phyloP scores from a whole-genome alignment of 2,797 vertebrate genomes.

The Melanotaenia parkinsoni region DNA sequence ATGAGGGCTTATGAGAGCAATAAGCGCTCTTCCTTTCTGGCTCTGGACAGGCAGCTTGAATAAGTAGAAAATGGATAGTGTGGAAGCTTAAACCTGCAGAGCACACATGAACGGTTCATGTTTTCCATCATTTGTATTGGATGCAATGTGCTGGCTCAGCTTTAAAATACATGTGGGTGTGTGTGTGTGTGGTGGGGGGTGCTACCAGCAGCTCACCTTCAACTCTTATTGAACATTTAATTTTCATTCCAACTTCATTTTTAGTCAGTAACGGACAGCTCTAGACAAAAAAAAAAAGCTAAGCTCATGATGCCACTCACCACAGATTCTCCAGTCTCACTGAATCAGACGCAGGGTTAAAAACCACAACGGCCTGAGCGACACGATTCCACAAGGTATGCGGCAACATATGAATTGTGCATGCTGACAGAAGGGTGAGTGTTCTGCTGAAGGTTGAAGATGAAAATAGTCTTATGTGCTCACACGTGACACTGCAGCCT shows the following conservation, averaged over 20 bases:
- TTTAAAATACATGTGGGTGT: slow-evolving; percentile 1
- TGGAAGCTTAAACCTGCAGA: not conserved
- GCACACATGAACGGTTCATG: not conserved
- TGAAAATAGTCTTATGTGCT: slow-evolving; percentile 34
- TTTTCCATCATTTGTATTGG: slow-evolving; percentile 14
- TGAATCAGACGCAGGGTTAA: slow-evolving; percentile 30
- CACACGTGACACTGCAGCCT: not conserved
- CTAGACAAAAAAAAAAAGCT: not conserved
- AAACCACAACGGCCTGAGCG: slow-evolving; percentile 32
- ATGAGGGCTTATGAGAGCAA: slow-evolving; percentile 11
- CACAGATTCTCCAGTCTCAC: not conserved
- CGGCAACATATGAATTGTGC: slow-evolving; percentile 51
- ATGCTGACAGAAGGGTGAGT: slow-evolving; percentile 39
- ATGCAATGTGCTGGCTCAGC: not conserved
- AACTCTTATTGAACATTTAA: not conserved
- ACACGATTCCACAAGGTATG: slow-evolving; percentile 46
- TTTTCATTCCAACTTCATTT: no score
- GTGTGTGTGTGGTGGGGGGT: no score
- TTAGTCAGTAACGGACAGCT: no score
- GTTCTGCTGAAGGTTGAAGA: slow-evolving; percentile 38
- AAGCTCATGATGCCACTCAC: not conserved
- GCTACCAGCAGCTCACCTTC: not conserved
- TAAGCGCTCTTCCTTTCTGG: slow-evolving; percentile 19
- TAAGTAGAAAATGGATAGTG: not conserved
- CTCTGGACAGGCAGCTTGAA: slow-evolving; percentile 8